Base-by-base conservation (phyloP, 2,113 vertebrate genomes). In the Marmota flaviventris region DNA sequence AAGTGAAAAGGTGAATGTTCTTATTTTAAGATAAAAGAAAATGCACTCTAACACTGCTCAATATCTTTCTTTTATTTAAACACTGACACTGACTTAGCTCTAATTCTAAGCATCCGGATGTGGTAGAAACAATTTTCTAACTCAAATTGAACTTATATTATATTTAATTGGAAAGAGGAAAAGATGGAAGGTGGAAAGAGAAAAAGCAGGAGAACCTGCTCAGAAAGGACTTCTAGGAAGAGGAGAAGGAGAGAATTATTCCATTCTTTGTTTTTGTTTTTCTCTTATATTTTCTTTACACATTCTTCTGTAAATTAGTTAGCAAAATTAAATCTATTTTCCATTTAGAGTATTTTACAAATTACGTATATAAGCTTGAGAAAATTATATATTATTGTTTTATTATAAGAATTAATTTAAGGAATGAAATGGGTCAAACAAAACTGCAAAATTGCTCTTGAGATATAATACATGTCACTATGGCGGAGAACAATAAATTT, bases 21-120 rank as follows among this genome's bases (percentile, higher is more conserved):
- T 72, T 45, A 65, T 88, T 93, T 88, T 69, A 85, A 85, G 37
- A 70, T 63, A 63, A 93, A 65, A 85, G 8, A 73, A 85, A 90
- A 65, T 79, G 18, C 56, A 72, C 53, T 93, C 18, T 81, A 81
- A 75, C 65, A 81, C 17, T 72, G 61, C 65, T 70, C 20, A 65
- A n/a, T 32, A 53, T 58, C 58, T 63, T 79, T 89, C 18, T 65
- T 37, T 11, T 12, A 76, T 39, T 39, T 77, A 51, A 53, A 63
- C 24, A 27, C 61, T 10, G 24, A 63, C 27, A 24, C 24, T 63
- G 24, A 63, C 61, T 75, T 79, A 77, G 18, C 4, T 58, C 27
- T 8, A 51, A 58, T 53, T 93, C 51, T 61, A 84, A 14, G 7
- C 85, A 78, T 51, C 77, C 61, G 14, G n/a, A 4, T 17, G 17